Evolutionary conservation across 1,140 invertebrate species (phyloP).

Genomic region (Drosophila subobscura): DNA sequence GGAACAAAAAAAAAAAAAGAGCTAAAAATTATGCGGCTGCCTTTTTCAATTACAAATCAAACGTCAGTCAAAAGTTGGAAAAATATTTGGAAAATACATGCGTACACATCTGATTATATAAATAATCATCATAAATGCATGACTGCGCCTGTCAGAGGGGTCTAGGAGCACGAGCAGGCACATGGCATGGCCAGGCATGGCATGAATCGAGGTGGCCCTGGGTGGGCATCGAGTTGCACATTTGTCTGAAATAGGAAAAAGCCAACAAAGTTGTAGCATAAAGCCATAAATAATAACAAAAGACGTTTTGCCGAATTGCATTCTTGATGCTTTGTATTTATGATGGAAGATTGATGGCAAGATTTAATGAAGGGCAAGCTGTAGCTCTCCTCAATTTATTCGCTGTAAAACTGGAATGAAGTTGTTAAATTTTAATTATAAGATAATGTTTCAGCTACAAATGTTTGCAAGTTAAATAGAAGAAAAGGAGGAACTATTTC

Average conservation of each 20-base stretch:
- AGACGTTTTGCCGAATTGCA: slow-evolving; percentile 31
- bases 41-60: slow-evolving; percentile 73
- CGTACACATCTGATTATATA: slow-evolving; percentile 30
- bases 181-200: background rate
- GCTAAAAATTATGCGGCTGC: slow-evolving; percentile 59
- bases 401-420: background rate
- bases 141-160: slow-evolving; percentile 4
- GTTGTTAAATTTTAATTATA: too few species aligned
- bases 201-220: slow-evolving; percentile 18
- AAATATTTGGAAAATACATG: slow-evolving; percentile 63
- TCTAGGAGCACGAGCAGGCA: background rate
- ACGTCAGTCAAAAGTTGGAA: slow-evolving; percentile 65
- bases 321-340: slow-evolving; percentile 10
- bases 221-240: slow-evolving; percentile 39
- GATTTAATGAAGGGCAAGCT: background rate
- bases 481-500: too few species aligned
- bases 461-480: too few species aligned
- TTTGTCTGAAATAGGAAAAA: slow-evolving; percentile 41
- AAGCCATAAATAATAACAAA: slow-evolving; percentile 53
- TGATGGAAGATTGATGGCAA: slow-evolving; percentile 23
- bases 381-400: background rate
- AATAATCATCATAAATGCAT: slow-evolving; percentile 52
- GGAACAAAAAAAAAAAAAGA: slow-evolving; percentile 44
- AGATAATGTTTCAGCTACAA: too few species aligned
- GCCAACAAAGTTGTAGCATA: slow-evolving; percentile 24